Conservation (phyloP, 2,113 vertebrate species). For the Limanda limanda region DNA sequence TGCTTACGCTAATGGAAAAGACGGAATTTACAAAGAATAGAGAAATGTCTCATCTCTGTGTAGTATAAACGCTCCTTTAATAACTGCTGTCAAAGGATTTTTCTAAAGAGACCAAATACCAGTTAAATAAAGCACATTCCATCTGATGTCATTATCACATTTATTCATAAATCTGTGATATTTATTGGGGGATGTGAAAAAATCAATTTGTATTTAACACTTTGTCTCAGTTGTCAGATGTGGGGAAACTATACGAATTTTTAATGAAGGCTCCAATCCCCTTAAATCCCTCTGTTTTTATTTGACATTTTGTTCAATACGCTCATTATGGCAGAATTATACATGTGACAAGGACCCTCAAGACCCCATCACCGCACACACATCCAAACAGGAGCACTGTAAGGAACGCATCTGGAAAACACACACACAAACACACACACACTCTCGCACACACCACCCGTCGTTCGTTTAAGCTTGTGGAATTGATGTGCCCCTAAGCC, state of each 20-base stretch:
- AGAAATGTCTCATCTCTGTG: conserved; percentile 40
- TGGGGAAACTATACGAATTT: conserved; percentile 57
- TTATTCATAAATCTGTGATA: conserved; percentile 49
- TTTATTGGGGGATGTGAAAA: conserved; percentile 65
- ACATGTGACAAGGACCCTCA: conserved; percentile 46
- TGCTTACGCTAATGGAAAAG: conserved; percentile 43
- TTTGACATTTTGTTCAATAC: conserved; percentile 75
- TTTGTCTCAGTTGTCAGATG: conserved; percentile 70
- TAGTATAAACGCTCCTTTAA: conserved; percentile 56
- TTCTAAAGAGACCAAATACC: conserved; percentile 39
- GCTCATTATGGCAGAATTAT: conserved; percentile 69
- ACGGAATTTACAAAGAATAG: conserved; percentile 46
- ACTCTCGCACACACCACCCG: conserved; percentile 21
- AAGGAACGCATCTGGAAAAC: conserved; percentile 17
- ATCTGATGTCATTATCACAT: conserved; percentile 55
- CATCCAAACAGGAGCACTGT: neutral
- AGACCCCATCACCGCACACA: neutral
- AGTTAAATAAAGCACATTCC: conserved; percentile 42
- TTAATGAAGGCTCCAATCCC: conserved; percentile 69
- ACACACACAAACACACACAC: neutral
- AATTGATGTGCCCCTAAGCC: conserved; percentile 77
- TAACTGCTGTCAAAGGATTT: conserved; percentile 48
- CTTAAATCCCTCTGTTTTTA: conserved; percentile 61
- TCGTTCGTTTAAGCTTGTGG: conserved; percentile 65
- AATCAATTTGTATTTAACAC: conserved; percentile 71